These are phyloP conservation scores for Ctenochaetus hawaiiensis DNA, from an alignment of 2,797 vertebrate species.

Conservation along the genomic window DNA sequence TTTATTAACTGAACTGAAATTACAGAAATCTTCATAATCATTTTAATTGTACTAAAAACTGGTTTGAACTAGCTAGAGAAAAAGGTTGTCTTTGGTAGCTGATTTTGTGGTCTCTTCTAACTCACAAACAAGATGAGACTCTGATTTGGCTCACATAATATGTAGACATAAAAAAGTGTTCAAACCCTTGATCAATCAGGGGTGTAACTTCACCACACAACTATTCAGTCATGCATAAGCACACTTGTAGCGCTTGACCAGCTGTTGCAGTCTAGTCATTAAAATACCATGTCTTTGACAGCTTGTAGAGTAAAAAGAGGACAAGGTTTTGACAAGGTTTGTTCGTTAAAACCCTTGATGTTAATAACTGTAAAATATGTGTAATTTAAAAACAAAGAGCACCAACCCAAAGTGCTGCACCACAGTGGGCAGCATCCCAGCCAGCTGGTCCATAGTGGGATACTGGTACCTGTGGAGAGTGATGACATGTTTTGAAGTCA, in stretches of 20 bases:
- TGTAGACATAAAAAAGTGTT: too few species aligned
- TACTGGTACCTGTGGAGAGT: conserved; percentile 91
- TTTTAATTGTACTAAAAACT: background rate
- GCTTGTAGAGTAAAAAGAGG: background rate
- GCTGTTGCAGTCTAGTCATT: too few species aligned
- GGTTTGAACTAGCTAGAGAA: too few species aligned
- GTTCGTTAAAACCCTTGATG: background rate
- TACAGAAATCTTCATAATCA: background rate
- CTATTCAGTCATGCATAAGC: too few species aligned
- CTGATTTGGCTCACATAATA: too few species aligned
- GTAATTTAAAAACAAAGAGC: background rate
- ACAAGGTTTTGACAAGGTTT: too few species aligned
- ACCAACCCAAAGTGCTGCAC: conserved; percentile 95
- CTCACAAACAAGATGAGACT: too few species aligned
- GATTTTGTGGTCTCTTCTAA: too few species aligned
- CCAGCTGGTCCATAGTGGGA: conserved; percentile 97
- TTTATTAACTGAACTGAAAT: background rate
- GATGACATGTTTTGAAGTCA: background rate
- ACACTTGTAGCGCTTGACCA: too few species aligned
- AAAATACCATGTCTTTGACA: background rate
- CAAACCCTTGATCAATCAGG: too few species aligned
- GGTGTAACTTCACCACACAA: too few species aligned
- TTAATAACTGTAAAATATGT: background rate
- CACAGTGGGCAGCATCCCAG: conserved; percentile 95
- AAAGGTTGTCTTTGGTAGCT: too few species aligned